Base-by-base conservation (phyloP, 1,140 invertebrate species). In the Himalopsyche phryganea region DNA sequence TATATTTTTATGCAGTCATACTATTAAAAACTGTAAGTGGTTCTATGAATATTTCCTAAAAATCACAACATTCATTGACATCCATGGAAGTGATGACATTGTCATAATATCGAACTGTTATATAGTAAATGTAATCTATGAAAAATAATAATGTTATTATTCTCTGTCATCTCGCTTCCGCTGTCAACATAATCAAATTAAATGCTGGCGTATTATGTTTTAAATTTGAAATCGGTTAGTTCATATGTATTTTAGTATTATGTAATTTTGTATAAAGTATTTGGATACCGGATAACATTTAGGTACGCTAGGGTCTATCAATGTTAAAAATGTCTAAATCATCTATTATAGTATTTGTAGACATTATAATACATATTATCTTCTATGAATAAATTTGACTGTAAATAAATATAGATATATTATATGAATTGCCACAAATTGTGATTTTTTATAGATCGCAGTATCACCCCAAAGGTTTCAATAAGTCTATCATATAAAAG, bases 401-500 rank as follows among this genome's bases (percentile, higher is more conserved):
- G 17, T 45, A 45, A n/a, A 45, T 45, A 45, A 6, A 19, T 45
- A 45, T 45, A 45, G 18, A 19, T 13, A 40, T 20, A 17, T n/a
- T 4, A 45, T 45, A 19, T 28, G 23, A 28, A 28, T 28, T 28
- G 23, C 23, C 42, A 11, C 9, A 45, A 45, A 45, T 45, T 17
- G 17, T 17, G 18, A 45, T 17, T 17, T 45, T 17, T 45, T 4
- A 4, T 45, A 45, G 13, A 45, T 15, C 10, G 13, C 18, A 15
- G 18, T 20, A 45, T 45, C 42, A 17, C 42, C 42, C 42, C 42
- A 45, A 45, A 45, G 42, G 42, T 45, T 45, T 45, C 5, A 17
- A 45, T 45, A 45, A 28, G 42, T 45, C 42, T 28, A 28, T 28
- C 23, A 28, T 5, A 9, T 28, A 28, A 28, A 28, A 28, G 9